phyloP scores from a whole-genome alignment of 2,113 vertebrate genomes.

The Apistogramma diplotaenia region DNA sequence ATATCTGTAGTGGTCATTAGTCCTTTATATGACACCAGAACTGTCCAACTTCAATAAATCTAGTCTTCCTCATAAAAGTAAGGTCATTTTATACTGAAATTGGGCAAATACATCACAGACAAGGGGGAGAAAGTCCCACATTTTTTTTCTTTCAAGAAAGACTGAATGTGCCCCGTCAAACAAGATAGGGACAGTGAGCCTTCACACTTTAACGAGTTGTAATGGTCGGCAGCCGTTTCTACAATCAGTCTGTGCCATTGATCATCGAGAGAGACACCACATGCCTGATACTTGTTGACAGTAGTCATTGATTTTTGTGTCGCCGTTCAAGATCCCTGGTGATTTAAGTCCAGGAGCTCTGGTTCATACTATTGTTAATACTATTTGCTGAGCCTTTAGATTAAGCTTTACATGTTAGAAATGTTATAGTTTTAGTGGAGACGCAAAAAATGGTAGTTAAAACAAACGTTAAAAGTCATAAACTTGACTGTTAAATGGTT shows the following conservation, averaged over 20 bases:
- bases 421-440: background rate
- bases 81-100: background rate
- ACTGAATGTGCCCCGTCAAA: background rate
- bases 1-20: background rate
- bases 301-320: background rate
- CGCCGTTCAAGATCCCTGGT: background rate
- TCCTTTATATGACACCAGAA: background rate
- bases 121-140: background rate
- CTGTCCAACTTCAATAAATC: background rate
- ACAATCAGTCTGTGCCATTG: constrained; percentile 12
- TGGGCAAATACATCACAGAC: background rate
- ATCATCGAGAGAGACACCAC: constrained; percentile 4
- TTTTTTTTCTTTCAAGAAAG: background rate
- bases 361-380: background rate
- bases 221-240: background rate
- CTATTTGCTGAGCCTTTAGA: background rate
- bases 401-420: background rate
- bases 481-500: background rate
- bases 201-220: background rate
- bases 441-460: background rate
- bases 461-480: no score
- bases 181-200: background rate
- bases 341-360: background rate
- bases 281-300: background rate
- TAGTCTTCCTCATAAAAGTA: background rate